Conservation (phyloP, 2,797 vertebrate species). For the Platalea minor region DNA sequence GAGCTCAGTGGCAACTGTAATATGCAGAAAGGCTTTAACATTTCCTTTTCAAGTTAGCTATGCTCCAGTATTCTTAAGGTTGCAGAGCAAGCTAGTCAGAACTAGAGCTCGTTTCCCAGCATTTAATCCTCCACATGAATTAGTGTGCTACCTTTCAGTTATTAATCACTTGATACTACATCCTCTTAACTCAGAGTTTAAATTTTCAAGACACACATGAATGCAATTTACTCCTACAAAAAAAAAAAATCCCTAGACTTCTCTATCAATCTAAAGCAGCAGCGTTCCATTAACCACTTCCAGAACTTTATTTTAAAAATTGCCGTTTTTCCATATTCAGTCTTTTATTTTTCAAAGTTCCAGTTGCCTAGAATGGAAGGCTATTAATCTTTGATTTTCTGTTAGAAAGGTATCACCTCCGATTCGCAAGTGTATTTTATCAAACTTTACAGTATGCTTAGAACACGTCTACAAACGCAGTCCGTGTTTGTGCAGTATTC, state of each 20-base stretch:
- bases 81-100: background rate
- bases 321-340: background rate
- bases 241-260: background rate
- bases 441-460: background rate
- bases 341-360: background rate
- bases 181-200: background rate
- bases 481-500: fast-evolving
- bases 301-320: background rate
- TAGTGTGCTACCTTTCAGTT: background rate
- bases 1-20: background rate
- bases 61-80: background rate
- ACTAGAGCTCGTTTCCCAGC: background rate
- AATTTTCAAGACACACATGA: background rate
- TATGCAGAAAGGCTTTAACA: background rate
- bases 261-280: background rate
- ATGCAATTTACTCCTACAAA: background rate
- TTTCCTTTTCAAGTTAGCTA: background rate
- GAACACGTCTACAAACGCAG: background rate
- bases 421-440: background rate
- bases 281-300: background rate
- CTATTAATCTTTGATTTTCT: background rate
- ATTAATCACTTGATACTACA: background rate
- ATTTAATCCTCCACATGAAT: background rate
- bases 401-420: background rate
- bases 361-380: background rate